Percentiles rank a stretch among this genome's conserved stretches.
These are phyloP conservation scores for Casuarius casuarius DNA, from an alignment of 2,113 vertebrate species.

Conservation along the genomic window DNA sequence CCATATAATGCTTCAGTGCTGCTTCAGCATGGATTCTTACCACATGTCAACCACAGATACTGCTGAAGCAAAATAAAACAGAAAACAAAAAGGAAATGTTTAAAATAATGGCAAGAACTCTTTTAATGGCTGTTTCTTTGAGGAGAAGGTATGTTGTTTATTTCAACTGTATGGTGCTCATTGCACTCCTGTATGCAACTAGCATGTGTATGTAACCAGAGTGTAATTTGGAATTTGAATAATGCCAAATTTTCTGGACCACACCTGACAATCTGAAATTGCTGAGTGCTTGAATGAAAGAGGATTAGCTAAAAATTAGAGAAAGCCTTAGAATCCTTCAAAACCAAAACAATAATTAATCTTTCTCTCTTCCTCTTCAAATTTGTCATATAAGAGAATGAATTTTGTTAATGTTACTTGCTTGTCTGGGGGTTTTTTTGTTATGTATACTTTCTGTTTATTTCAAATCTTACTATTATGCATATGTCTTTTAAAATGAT, in stretches of 20 bases:
- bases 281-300: not conserved
- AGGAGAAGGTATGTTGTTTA: not conserved
- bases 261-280: not conserved
- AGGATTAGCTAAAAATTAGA: not conserved
- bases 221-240: not conserved
- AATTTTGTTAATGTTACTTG: not conserved
- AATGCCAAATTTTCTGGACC: not conserved
- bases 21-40: not conserved
- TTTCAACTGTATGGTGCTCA: not conserved
- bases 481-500: not conserved
- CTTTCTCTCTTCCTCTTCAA: not conserved
- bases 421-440: not conserved
- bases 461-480: not conserved
- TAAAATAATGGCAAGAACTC: not conserved
- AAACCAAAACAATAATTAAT: not conserved
- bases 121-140: not conserved
- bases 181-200: accelerated
- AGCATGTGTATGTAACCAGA: not conserved
- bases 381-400: not conserved
- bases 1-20: not conserved
- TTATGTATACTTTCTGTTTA: not conserved
- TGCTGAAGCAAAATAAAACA: not conserved
- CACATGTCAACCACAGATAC: not conserved
- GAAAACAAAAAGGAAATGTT: not conserved
- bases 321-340: not conserved